These are phyloP conservation scores for Augiades crinisus DNA, from an alignment of 2,888 invertebrate species.

Conservation along the genomic window DNA sequence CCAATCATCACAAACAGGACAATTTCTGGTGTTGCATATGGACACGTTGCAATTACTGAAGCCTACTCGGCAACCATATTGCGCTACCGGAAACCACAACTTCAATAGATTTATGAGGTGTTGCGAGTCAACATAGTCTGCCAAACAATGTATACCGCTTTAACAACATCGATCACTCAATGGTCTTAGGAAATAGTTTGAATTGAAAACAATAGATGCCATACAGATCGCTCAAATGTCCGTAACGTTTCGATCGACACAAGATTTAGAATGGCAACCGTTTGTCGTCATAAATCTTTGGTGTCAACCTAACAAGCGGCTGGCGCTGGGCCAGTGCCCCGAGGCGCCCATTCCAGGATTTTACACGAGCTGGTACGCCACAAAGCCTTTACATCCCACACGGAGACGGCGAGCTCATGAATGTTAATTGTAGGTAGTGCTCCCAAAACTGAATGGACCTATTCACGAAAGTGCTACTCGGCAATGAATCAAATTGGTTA, in stretches of 20 bases:
- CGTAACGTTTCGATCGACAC: not conserved
- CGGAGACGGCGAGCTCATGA: not conserved
- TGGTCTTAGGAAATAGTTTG: no score
- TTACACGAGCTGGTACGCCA: not conserved
- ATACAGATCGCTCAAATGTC: no score
- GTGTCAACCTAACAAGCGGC: slow-evolving; percentile 11
- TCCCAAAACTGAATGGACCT: slow-evolving; percentile 1
- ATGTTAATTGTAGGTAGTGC: slow-evolving; percentile 8
- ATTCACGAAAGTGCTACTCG: slow-evolving; percentile 1
- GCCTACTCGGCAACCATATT: no score
- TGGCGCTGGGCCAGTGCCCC: slow-evolving; percentile 12
- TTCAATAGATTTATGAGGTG: no score
- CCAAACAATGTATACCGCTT: no score
- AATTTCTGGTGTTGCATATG: no score
- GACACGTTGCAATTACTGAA: no score
- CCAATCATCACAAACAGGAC: no score
- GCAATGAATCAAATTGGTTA: not conserved
- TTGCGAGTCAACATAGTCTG: no score
- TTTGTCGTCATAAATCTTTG: not conserved
- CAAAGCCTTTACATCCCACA: slow-evolving; percentile 3
- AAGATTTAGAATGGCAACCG: not conserved
- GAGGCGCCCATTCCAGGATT: not conserved
- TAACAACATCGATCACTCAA: no score
- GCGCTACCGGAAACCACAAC: no score
- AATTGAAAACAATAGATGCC: no score